Evolutionary conservation across 2,888 invertebrate species (phyloP).

Genomic region (Dendrolimus pini): DNA sequence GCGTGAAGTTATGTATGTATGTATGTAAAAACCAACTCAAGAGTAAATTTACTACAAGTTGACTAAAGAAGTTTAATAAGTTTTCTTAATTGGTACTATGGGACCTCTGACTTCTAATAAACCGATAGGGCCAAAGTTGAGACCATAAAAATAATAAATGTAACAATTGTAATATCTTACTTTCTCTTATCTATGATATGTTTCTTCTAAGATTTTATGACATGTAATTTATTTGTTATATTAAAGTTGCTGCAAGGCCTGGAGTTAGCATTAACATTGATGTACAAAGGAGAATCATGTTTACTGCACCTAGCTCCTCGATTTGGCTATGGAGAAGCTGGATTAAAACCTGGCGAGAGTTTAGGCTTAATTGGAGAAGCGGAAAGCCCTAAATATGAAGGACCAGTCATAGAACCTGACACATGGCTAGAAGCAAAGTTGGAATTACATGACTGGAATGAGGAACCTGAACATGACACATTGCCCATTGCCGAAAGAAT

Average conservation of each 20-base stretch:
- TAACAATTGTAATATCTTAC: too few species aligned
- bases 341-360: conserved; percentile 74
- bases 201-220: too few species aligned
- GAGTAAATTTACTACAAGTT: too few species aligned
- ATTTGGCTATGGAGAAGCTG: conserved; percentile 89
- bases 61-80: too few species aligned
- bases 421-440: conserved; percentile 82
- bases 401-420: conserved; percentile 80
- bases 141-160: too few species aligned
- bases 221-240: too few species aligned
- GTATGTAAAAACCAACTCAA: too few species aligned
- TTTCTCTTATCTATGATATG: too few species aligned
- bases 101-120: too few species aligned
- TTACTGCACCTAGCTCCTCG: conserved; percentile 84
- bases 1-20: too few species aligned
- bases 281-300: conserved; percentile 89
- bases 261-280: conserved; percentile 89
- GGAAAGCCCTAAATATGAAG: conserved; percentile 44
- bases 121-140: too few species aligned
- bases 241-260: conserved; percentile 83
- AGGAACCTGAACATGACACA: conserved; percentile 81
- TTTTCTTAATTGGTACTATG: too few species aligned
- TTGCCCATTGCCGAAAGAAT: conserved; percentile 81
- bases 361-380: conserved; percentile 52
- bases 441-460: conserved; percentile 81